Base-by-base conservation (phyloP, 2,113 vertebrate species). In the Nothocercus nigrocapillus region DNA sequence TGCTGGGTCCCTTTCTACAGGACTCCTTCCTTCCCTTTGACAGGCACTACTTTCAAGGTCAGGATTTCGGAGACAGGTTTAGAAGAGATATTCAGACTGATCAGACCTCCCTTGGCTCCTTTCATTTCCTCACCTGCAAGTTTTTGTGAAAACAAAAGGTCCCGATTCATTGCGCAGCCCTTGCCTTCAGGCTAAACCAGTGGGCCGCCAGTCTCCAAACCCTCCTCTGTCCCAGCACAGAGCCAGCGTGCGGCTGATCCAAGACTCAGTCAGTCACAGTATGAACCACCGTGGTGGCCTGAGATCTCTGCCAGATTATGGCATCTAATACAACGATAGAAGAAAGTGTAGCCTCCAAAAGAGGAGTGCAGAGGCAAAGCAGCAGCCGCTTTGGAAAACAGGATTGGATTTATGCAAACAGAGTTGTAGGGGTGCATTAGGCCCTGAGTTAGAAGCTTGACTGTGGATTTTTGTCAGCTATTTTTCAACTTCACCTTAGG, bases 121-220 rank as follows among this genome's bases (percentile, higher is more conserved):
- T 13, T 1, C 28, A 4, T 54, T 75, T 34, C 30, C 25, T 82
- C 59, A 49, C 49, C 61, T 73, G 38, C 19, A 76, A 82, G n/a
- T 1, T 36, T 28, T 38, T 58, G 16, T 66, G 64, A 11, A 88
- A 82, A 45, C 7, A 32, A 74, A 83, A 66, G n/a, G 14, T 77
- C 56, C 32, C 21, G 8, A 17, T 18, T 34, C 36, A 63, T 15
- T 0, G 0, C 24, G 21, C 44, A 64, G 34, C 42, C 25, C 59
- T 82, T 24, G 2, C 18, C 30, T 34, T 45, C 1, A 0, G 16
- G 24, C 8, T 66, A 2, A 27, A 58, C 20, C 12, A 45, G 4
- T 4, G 4, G 13, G 16, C 45, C 74, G 36, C 6, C 0, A 0
- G 13, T 74, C 20, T 62, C 77, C 56, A 67, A 34, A 67, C 10